phyloP scores from a whole-genome alignment of 2,113 vertebrate genomes.

The Heterotis niloticus region DNA sequence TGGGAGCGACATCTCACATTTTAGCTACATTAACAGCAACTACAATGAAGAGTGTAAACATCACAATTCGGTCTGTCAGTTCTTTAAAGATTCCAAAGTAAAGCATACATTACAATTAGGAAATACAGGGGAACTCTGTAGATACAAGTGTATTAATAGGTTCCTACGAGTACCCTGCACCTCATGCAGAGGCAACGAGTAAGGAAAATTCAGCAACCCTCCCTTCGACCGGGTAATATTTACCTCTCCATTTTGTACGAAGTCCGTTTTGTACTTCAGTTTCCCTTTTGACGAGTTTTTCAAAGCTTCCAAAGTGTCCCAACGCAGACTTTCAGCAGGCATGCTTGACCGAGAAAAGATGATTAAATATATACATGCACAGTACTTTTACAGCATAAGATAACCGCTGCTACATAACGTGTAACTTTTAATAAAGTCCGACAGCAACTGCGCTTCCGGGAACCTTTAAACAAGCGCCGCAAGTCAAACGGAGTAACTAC shows the following conservation, averaged over 20 bases:
- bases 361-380: background rate
- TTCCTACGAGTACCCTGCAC: no score
- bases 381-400: background rate
- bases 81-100: no score
- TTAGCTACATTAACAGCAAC: no score
- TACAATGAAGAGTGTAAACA: no score
- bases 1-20: no score
- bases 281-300: slow-evolving; percentile 63
- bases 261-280: slow-evolving; percentile 52
- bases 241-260: slow-evolving; percentile 62
- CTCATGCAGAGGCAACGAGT: no score
- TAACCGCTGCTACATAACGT: background rate
- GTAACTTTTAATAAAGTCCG: background rate
- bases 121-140: no score
- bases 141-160: no score
- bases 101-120: no score
- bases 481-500: background rate
- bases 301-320: slow-evolving; percentile 60
- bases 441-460: background rate
- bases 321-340: slow-evolving; percentile 53
- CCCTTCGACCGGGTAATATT: slow-evolving; percentile 1
- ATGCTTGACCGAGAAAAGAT: slow-evolving; percentile 36
- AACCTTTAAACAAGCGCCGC: background rate
- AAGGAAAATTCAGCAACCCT: no score
- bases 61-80: no score